These are phyloP conservation scores for Peromyscus californicus DNA, from an alignment of 2,113 vertebrate species.

Conservation along the genomic window DNA sequence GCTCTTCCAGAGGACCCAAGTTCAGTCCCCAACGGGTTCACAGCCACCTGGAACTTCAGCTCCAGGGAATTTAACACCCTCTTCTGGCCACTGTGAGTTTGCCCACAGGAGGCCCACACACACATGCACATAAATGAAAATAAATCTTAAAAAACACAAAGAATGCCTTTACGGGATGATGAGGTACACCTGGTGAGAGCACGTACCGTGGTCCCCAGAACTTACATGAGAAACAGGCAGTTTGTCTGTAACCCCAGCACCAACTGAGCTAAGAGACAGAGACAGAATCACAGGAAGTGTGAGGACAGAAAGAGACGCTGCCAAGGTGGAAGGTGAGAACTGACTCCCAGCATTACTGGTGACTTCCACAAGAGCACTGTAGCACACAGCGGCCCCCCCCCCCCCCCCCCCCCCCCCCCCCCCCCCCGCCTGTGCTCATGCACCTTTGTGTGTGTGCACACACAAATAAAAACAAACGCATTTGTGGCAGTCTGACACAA, in stretches of 20 bases:
- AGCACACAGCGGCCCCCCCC: too few species aligned
- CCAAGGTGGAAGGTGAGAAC: neutral
- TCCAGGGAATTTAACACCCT: neutral
- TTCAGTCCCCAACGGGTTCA: neutral
- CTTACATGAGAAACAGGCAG: neutral
- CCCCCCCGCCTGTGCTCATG: neutral
- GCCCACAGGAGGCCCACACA: neutral
- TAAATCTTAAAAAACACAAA: neutral
- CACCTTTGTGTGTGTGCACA: neutral
- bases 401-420: too few species aligned
- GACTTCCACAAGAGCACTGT: too few species aligned
- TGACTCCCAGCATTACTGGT: neutral
- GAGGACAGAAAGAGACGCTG: neutral
- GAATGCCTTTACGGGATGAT: neutral
- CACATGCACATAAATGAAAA: neutral
- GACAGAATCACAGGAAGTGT: neutral
- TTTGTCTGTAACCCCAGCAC: neutral
- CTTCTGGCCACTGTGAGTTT: neutral
- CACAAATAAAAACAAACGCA: neutral
- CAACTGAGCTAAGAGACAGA: neutral
- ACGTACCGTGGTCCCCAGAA: neutral
- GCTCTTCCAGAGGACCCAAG: neutral
- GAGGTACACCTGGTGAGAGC: neutral
- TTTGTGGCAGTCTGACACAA: neutral
- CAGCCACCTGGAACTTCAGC: neutral